Base-by-base conservation (phyloP, 2,888 invertebrate species). In the Pinctada fucata region DNA sequence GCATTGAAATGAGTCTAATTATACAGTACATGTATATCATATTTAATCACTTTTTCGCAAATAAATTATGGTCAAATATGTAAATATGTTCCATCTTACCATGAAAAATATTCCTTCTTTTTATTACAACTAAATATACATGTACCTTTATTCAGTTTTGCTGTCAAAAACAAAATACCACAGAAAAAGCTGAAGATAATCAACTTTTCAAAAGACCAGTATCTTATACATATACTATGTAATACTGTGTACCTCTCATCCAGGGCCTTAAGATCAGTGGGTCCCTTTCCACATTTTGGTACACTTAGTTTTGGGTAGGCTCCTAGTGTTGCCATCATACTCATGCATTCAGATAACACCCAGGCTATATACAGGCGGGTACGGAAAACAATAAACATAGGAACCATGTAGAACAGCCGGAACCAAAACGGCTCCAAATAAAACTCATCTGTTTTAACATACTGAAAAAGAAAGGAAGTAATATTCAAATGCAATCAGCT, bases 341-440 rank as follows among this genome's bases (percentile, higher is more conserved):
- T 98, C n/a, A 97, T 96, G 91, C 96, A 96, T 93, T 99, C 98
- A 0, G 98, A 96, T 75, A 99, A 92, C 0, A 96, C 95, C 94
- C 99, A 95, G 0, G 98, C 99, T 13, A 95, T 95, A 91, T 97
- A 99, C 84, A 99, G 96, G 74, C 99, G 95, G 93, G 96, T 95
- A 4, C 98, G 95, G 93, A 99, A 98, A 76, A 95, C 95, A 71
- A 96, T 95, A 92, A 98, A 99, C 79, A 96, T 94, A 0, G 96
- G 96, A 94, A 96, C 96, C 84, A 97, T 96, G 92, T 97, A 98
- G 93, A 96, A 94, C 83, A 97, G 94, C 74, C 96, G 95, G 91
- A 96, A 97, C 82, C 96, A 89, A 86, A 96, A 95, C 31, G 95
- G 95, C 47, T 95, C 94, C 64, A 95, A 94, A 90, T 94, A 94